Evolutionary conservation across 2,797 vertebrate species (phyloP).

Genomic region (Sarcoramphus papa): DNA sequence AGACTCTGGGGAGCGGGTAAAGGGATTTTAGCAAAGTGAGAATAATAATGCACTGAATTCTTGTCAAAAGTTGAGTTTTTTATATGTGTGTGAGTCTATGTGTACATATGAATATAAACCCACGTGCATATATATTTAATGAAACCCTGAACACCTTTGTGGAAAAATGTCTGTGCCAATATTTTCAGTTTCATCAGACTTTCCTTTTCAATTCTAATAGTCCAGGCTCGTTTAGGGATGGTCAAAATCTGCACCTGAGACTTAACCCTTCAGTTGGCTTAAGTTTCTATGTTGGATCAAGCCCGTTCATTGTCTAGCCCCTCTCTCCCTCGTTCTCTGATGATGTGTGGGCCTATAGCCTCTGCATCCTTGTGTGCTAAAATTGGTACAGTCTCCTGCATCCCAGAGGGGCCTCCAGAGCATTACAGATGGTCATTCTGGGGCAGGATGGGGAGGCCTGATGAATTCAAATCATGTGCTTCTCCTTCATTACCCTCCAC

Average conservation of each 20-base stretch:
- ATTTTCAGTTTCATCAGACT: neutral
- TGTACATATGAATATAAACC: neutral
- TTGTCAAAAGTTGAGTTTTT: neutral
- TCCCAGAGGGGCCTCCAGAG: neutral
- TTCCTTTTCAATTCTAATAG: neutral
- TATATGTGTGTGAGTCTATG: neutral
- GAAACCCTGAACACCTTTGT: neutral
- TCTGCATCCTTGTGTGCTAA: neutral
- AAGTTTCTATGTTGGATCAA: neutral
- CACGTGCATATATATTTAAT: neutral
- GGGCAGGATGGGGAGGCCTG: neutral
- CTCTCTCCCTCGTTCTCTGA: neutral
- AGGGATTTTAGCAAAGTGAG: neutral
- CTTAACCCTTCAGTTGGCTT: neutral
- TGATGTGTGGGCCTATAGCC: neutral
- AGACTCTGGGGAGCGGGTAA: neutral
- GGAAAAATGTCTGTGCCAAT: neutral
- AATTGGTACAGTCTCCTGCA: neutral
- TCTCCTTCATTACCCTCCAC: neutral
- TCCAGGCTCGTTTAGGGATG: neutral
- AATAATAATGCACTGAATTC: neutral
- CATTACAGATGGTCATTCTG: neutral
- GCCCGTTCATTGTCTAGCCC: neutral
- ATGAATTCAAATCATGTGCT: neutral
- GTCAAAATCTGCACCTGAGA: neutral